Evolutionary conservation across 1,140 invertebrate genomes (phyloP), one percentile per base, ranked within the genome.

Genomic region (Aradophagus sp.): DNA sequence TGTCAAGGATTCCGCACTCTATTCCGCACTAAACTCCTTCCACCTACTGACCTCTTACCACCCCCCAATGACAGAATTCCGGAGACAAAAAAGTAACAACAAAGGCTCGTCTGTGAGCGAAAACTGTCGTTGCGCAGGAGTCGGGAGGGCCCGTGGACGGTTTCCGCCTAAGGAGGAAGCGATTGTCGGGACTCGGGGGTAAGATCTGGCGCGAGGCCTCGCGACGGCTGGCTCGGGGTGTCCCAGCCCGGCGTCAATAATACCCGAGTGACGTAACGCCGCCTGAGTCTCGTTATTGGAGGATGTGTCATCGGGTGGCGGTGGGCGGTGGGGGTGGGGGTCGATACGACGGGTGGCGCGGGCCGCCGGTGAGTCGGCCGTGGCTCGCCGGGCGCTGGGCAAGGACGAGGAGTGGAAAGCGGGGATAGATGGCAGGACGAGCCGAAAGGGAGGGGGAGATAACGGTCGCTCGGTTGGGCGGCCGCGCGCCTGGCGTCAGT

Each of bases 301-400:
- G 80, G 80, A 85, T 76, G 79, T 77, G 77, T 80, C 77, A 80
- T 80, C 77, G 77, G 79, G 78, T 81, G 73, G 72, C 72, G 83
- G 80, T 68, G 74, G 77, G 72, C 74, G 71, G 62, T 66, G 72
- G 72, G 66, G 73, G 66, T 68, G 67, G 52, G 31, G 38, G 63
- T 44, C 41, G 44, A n/a, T n/a, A n/a, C n/a, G n/a, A n/a, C 47
- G 56, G 23, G 13, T 31, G 45, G 67, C 69, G 75, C 62, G 50
- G 52, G 70, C 65, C 68, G 74, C 67, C 61, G 47, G 44, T 72
- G 50, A 70, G 63, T 73, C 50, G 31, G 38, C 56, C 53, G 52
- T 52, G 58, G 50, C 55, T 56, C 44, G 62, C 44, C 41, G 50
- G 27, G 47, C 14, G 23, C 50, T 26, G 27, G 17, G 35, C 48